Percentiles rank a stretch among this genome's conserved stretches.
Conservation (phyloP, 2,797 vertebrate genomes). For the Molothrus ater region DNA sequence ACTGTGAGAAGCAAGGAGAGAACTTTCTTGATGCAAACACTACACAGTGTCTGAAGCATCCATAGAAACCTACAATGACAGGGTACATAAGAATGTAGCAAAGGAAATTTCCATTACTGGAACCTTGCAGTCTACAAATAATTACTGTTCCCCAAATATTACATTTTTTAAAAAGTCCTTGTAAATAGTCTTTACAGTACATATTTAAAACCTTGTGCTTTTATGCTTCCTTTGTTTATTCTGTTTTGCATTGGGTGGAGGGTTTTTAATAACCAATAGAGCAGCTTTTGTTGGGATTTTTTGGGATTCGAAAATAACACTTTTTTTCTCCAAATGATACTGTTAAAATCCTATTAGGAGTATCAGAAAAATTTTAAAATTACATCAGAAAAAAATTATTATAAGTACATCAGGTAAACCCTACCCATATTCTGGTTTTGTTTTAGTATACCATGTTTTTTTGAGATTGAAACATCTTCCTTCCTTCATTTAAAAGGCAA, state of each 20-base stretch:
- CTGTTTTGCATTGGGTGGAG: not conserved
- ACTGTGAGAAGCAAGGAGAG: not conserved
- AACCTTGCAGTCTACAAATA: not conserved
- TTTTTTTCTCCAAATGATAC: not conserved
- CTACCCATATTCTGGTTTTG: not conserved
- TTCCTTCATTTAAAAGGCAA: not conserved
- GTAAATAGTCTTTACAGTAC: not conserved
- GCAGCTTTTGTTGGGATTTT: not conserved
- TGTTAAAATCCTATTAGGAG: not conserved
- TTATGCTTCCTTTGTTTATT: not conserved
- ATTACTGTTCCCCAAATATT: not conserved
- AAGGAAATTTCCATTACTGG: not conserved
- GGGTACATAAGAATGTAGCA: not conserved
- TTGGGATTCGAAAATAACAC: not conserved
- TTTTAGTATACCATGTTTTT: not conserved
- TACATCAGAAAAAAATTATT: not conserved
- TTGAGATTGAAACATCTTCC: not conserved
- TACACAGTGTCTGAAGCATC: not conserved
- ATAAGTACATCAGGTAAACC: not conserved
- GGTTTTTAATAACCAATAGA: not conserved
- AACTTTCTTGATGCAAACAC: not conserved
- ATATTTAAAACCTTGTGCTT: not conserved
- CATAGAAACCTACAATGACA: not conserved
- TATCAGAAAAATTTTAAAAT: not conserved
- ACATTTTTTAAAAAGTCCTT: not conserved